Conservation (phyloP, 2,888 invertebrate species). For the Rhaphigaster nebulosa region DNA sequence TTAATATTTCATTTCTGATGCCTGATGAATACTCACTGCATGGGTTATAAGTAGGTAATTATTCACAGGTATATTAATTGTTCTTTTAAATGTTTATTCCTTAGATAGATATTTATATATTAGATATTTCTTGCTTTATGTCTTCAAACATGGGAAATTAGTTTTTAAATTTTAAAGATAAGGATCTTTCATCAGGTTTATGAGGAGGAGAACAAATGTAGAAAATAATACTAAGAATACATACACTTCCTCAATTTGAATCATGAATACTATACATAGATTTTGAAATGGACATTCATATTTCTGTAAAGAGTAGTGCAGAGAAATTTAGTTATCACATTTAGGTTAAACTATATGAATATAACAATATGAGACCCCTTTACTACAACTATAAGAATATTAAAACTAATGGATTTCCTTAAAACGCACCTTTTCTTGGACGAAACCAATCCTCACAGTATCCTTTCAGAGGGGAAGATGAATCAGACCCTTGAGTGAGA, state of each 20-base stretch:
- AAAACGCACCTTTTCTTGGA: conserved; percentile 91
- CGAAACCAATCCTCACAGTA: conserved; percentile 99
- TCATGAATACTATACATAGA: neutral
- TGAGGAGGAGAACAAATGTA: neutral
- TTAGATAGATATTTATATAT: no score
- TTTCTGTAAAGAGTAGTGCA: neutral
- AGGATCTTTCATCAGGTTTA: neutral
- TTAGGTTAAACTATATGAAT: neutral
- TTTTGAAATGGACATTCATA: neutral
- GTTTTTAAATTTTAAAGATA: neutral
- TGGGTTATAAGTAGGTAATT: no score
- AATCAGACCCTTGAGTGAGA: conserved; percentile 74
- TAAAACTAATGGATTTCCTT: conserved; percentile 23
- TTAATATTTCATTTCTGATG: no score
- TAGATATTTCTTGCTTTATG: no score
- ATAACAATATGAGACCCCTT: conserved; percentile 35
- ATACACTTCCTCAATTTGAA: neutral
- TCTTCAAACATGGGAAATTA: neutral
- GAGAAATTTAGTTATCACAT: neutral
- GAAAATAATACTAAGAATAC: neutral
- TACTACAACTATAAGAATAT: conserved; percentile 2
- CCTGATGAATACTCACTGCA: no score
- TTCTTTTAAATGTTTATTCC: no score
- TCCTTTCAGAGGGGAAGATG: conserved; percentile 87
- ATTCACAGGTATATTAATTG: no score